A percentile compares a stretch with the other conserved stretches of the same genome.
Evolutionary conservation across 2,113 vertebrate species (phyloP).

Genomic region (Petaurus breviceps): DNA sequence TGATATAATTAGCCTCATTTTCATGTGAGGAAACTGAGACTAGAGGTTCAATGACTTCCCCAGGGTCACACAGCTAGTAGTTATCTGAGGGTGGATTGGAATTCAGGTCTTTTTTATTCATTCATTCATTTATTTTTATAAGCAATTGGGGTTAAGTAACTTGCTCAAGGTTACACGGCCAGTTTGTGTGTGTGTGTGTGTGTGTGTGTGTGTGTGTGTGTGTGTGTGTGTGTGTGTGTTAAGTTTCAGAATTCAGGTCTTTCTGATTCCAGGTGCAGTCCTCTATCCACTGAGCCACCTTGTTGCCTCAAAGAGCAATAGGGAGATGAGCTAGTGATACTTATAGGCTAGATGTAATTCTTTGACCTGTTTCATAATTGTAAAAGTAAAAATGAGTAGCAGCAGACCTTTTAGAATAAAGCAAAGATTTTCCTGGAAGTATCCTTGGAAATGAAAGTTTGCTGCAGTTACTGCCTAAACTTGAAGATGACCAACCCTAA

Average conservation of each 20-base stretch:
- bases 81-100: background rate
- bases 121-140: too few species aligned
- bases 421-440: conserved; percentile 11
- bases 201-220: too few species aligned
- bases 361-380: background rate
- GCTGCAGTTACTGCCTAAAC: background rate
- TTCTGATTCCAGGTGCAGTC: background rate
- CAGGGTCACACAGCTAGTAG: background rate
- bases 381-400: background rate
- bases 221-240: too few species aligned
- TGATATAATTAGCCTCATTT: background rate
- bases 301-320: background rate
- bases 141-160: too few species aligned
- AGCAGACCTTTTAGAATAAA: conserved; percentile 31
- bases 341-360: background rate
- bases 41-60: too few species aligned
- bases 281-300: background rate
- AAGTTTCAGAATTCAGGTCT: background rate
- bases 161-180: too few species aligned
- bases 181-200: too few species aligned
- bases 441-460: conserved; percentile 35
- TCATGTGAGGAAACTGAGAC: background rate
- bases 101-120: background rate
- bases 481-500: conserved; percentile 17
- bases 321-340: background rate